Percentiles rank a stretch among this genome's conserved stretches.
These are phyloP conservation scores for Brenthis ino DNA, from an alignment of 2,888 invertebrate genomes.

Conservation along the genomic window DNA sequence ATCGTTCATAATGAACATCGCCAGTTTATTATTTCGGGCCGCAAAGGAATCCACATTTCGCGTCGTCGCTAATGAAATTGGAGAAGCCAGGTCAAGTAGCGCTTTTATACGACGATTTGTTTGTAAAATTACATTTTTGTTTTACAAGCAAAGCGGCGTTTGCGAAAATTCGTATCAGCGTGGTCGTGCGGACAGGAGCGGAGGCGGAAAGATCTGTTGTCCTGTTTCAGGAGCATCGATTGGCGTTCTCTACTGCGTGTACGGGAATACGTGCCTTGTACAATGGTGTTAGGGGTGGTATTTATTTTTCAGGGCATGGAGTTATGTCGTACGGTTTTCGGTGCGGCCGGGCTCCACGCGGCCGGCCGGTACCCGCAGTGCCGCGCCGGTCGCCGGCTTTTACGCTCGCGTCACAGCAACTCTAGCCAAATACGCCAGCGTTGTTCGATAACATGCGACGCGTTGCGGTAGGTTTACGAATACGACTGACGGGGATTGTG, in stretches of 20 bases:
- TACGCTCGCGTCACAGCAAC: constrained; percentile 55
- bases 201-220: constrained; percentile 76
- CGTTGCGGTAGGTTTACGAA: constrained; percentile 51
- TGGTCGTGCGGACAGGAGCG: constrained; percentile 62
- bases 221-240: constrained; percentile 80
- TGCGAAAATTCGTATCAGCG: constrained; percentile 61
- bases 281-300: constrained; percentile 43
- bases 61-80: constrained; percentile 56
- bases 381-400: constrained; percentile 72
- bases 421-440: constrained; percentile 34
- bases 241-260: constrained; percentile 52
- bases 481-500: constrained; percentile 27
- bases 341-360: constrained; percentile 63
- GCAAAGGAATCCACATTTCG: constrained; percentile 48
- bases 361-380: constrained; percentile 74
- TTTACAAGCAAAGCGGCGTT: constrained; percentile 59
- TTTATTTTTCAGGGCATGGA: constrained; percentile 46
- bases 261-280: constrained; percentile 46
- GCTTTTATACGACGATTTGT: constrained; percentile 52
- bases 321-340: constrained; percentile 63
- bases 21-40: constrained; percentile 26
- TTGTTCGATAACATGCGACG: constrained; percentile 58
- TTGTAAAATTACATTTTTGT: constrained; percentile 61
- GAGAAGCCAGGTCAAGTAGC: constrained; percentile 49
- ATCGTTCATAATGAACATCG: constrained; percentile 26